Evolutionary conservation across 2,113 vertebrate species (phyloP).

Genomic region (Formicarius rufipectus): DNA sequence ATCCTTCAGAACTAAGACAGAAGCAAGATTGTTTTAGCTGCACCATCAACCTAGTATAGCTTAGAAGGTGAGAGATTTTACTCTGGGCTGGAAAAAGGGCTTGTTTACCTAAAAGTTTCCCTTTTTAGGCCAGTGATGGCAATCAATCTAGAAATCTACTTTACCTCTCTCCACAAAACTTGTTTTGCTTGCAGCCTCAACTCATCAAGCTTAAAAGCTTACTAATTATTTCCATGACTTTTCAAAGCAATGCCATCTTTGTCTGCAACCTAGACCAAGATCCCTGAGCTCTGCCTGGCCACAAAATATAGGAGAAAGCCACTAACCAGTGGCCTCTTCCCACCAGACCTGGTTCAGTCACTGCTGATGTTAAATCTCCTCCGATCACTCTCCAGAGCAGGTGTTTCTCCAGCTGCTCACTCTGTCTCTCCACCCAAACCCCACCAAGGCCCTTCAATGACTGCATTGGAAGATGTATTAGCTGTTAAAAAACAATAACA

Average conservation of each 20-base stretch:
- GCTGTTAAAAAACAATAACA: neutral
- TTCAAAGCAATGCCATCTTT: neutral
- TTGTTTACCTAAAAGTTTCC: neutral
- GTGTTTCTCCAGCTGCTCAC: neutral
- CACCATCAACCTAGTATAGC: neutral
- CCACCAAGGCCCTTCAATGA: neutral
- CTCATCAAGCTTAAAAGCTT: neutral
- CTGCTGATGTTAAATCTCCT: neutral
- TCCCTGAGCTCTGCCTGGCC: neutral
- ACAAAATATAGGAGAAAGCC: accelerated
- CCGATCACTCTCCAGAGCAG: accelerated
- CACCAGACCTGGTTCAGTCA: neutral
- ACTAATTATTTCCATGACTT: neutral
- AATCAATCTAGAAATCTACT: neutral
- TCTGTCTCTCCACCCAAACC: neutral
- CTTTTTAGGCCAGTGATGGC: neutral
- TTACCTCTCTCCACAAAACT: neutral
- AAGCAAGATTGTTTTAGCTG: neutral
- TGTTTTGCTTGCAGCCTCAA: neutral
- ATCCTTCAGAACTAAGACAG: accelerated
- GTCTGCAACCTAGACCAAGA: neutral
- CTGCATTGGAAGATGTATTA: neutral
- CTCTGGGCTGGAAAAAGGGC: neutral
- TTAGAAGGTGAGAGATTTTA: neutral
- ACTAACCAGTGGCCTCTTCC: neutral